phyloP scores from a whole-genome alignment of 2,113 vertebrate species.

The Colius striatus region DNA sequence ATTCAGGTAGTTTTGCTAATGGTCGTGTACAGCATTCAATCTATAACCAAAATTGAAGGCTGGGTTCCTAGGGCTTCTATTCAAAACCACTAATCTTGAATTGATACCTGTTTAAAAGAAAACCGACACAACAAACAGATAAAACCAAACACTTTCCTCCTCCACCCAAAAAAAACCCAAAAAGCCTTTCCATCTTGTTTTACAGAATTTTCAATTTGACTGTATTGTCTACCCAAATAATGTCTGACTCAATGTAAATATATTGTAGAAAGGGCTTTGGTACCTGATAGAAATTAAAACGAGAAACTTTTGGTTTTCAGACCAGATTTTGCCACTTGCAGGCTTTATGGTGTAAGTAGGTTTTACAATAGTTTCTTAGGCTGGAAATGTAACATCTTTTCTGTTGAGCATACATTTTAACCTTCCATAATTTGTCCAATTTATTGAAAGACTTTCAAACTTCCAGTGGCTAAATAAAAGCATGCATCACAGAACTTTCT shows the following conservation, averaged over 20 bases:
- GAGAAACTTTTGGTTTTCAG: background rate
- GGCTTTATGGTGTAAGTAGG: rapidly evolving
- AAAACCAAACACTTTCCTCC: background rate
- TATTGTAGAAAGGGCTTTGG: background rate
- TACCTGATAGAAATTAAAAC: background rate
- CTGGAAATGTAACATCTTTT: background rate
- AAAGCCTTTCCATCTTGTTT: background rate
- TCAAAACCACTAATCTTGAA: background rate
- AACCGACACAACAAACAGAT: background rate
- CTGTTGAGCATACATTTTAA: background rate
- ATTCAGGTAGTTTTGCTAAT: background rate
- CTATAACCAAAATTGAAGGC: background rate
- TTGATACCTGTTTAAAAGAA: background rate
- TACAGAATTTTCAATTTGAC: background rate
- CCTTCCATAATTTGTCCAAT: background rate
- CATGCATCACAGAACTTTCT: background rate
- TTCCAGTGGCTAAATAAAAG: background rate
- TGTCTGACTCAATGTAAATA: background rate
- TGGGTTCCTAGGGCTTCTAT: background rate
- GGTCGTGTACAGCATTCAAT: background rate
- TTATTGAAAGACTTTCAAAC: background rate
- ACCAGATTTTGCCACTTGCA: background rate
- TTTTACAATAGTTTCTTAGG: background rate
- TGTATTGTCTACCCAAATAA: background rate
- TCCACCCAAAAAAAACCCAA: background rate